phyloP scores from a whole-genome alignment of 2,797 vertebrate species.

The Sebastolobus alascanus region DNA sequence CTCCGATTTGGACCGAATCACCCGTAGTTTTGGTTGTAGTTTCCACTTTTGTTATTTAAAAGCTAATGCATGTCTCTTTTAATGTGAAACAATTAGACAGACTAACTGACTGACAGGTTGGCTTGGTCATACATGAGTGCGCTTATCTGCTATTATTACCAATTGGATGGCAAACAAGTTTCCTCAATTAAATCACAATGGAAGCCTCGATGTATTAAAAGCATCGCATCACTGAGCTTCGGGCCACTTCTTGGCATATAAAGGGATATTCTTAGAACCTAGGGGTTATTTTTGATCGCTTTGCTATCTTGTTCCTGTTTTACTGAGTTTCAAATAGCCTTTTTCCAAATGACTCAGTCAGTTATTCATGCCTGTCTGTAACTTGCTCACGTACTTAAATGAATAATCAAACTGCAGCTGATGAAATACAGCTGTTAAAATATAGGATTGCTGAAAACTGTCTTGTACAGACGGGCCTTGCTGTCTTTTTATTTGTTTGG shows the following conservation, averaged over 20 bases:
- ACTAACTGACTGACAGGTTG: neutral
- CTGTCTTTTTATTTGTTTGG: neutral
- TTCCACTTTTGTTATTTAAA: neutral
- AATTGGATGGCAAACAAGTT: neutral
- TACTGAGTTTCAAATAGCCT: neutral
- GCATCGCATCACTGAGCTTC: neutral
- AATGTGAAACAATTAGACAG: neutral
- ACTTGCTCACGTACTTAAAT: slow-evolving; percentile 4
- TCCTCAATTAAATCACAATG: neutral
- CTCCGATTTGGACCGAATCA: neutral
- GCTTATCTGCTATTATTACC: neutral
- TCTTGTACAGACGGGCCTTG: neutral
- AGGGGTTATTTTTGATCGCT: neutral
- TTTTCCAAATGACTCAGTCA: slow-evolving; percentile 16
- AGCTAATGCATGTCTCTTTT: neutral
- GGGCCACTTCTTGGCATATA: neutral
- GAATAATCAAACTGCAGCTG: neutral
- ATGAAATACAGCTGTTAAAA: neutral
- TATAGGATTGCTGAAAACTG: neutral
- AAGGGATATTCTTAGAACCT: neutral
- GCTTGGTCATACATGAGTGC: neutral
- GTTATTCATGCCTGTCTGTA: neutral
- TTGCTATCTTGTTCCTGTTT: neutral
- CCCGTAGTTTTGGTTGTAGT: neutral
- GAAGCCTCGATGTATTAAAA: neutral